Conservation (phyloP, 2,113 vertebrate species). For the Trichechus manatus region DNA sequence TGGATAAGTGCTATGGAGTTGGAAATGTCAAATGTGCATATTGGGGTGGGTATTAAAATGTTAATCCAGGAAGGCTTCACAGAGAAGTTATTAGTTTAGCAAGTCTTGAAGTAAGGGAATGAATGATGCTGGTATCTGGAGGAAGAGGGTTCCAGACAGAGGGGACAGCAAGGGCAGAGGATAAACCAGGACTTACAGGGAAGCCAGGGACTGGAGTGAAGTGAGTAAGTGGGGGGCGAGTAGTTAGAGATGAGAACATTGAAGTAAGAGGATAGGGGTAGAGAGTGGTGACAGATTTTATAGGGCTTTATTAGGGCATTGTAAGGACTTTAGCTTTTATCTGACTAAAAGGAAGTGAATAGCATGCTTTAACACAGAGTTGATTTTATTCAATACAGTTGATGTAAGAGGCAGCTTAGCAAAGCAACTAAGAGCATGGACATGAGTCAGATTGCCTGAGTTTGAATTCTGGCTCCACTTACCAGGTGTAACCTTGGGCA, state of each 20-base stretch:
- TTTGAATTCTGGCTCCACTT: constrained; percentile 5
- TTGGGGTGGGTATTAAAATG: neutral
- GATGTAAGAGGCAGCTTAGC: neutral
- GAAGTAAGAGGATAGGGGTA: neutral
- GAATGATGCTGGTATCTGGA: neutral
- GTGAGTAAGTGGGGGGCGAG: neutral
- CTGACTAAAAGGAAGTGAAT: neutral
- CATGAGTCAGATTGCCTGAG: neutral
- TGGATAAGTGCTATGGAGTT: neutral
- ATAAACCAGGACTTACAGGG: neutral
- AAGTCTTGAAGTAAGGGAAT: neutral
- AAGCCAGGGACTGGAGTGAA: neutral
- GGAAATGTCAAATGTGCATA: neutral
- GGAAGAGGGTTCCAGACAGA: neutral
- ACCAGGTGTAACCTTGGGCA: neutral
- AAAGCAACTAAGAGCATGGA: neutral
- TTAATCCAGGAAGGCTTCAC: neutral
- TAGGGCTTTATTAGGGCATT: neutral
- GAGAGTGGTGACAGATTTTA: neutral
- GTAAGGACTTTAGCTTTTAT: neutral
- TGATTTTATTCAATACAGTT: neutral
- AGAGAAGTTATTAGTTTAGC: neutral
- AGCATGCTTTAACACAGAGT: neutral
- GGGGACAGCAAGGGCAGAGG: neutral
- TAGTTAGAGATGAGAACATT: neutral